Conservation (phyloP, 2,888 invertebrate genomes). For the Aphidius colemani region DNA sequence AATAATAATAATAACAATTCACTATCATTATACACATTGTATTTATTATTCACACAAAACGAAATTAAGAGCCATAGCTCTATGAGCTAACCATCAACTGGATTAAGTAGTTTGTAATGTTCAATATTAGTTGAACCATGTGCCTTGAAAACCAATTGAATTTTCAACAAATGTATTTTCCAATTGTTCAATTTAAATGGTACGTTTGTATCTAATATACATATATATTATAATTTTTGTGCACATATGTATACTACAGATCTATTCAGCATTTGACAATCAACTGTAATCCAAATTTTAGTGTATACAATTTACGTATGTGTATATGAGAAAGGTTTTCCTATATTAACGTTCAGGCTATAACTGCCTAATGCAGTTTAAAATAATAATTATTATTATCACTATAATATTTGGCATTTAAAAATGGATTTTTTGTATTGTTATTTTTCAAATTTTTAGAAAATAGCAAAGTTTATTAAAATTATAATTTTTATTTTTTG, state of each 20-base stretch:
- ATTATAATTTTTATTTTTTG: too few species aligned
- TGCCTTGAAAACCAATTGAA: slow-evolving; percentile 25
- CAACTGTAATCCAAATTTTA: slow-evolving; percentile 22
- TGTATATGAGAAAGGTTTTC: slow-evolving; percentile 6
- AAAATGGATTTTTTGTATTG: not conserved
- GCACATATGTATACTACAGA: not conserved
- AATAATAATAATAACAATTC: too few species aligned
- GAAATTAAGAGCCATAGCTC: too few species aligned
- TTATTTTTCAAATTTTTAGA: not conserved
- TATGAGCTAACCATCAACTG: too few species aligned
- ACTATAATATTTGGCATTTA: not conserved
- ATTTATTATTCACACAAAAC: too few species aligned
- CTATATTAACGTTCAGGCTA: not conserved
- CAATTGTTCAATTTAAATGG: slow-evolving; percentile 20
- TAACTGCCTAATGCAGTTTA: not conserved
- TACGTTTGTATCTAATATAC: slow-evolving; percentile 6
- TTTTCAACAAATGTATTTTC: slow-evolving; percentile 5
- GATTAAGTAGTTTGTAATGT: not conserved
- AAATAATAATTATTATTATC: not conserved
- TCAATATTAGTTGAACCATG: slow-evolving; percentile 14
- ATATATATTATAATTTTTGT: not conserved
- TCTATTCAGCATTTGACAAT: slow-evolving; percentile 23
- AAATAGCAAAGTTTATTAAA: too few species aligned
- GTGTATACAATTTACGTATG: not conserved
- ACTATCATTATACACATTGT: too few species aligned